These are phyloP conservation scores for Bergia sp. DNA, from an alignment of 92 coral and sea anemone genomes.

Conservation along the genomic window DNA sequence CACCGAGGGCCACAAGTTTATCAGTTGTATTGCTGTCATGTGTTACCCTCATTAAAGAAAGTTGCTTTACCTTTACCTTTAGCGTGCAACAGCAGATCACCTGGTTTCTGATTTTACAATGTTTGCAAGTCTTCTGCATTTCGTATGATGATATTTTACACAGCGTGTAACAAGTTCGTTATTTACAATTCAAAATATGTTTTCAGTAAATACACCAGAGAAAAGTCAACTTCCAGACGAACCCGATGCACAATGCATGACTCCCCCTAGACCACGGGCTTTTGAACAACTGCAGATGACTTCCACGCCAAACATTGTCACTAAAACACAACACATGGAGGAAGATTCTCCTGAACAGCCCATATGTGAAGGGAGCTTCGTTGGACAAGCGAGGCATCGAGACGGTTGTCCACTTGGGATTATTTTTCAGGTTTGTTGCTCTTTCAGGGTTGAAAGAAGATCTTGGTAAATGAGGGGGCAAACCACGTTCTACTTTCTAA, in stretches of 20 bases:
- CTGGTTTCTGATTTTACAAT: too few species aligned
- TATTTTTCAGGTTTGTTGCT: constrained; percentile 77
- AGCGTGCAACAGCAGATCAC: too few species aligned
- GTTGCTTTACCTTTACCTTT: too few species aligned
- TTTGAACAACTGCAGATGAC: constrained; percentile 67
- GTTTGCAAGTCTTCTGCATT: too few species aligned
- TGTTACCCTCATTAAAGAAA: too few species aligned
- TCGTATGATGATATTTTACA: background rate
- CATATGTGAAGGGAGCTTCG: constrained; percentile 93
- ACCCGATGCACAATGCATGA: background rate
- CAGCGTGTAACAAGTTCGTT: background rate
- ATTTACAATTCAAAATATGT: background rate
- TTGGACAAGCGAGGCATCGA: constrained; percentile 85
- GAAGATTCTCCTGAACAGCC: constrained; percentile 84
- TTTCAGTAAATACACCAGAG: background rate
- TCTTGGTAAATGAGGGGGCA: too few species aligned
- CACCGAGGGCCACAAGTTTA: too few species aligned
- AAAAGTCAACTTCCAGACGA: background rate
- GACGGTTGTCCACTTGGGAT: constrained; percentile 92
- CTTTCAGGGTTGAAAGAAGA: too few species aligned
- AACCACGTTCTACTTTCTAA: too few species aligned
- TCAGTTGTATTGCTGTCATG: too few species aligned
- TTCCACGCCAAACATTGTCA: constrained; percentile 88
- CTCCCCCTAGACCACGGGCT: constrained; percentile 56
- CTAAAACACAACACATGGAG: constrained; percentile 71